Evolutionary conservation across 2,797 vertebrate species (phyloP), one percentile per base, ranked within the genome.

Genomic region (Alectoris magna): DNA sequence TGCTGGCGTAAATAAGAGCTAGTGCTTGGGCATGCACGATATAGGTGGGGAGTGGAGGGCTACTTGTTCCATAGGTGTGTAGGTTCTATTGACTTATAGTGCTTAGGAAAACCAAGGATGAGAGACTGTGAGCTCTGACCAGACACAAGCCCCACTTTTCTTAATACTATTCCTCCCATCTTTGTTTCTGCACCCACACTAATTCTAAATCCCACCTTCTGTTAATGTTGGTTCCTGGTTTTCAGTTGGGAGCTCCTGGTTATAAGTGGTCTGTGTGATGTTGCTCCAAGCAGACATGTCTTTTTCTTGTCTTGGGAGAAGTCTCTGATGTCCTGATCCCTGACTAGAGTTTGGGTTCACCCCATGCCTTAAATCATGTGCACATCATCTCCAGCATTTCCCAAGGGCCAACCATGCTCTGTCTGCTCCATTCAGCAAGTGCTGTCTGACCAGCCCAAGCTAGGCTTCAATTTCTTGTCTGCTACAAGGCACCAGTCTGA

Each of bases 341-440:
- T 48, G 34, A n/a, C 41, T 70, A 1, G 17, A 13, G 22, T 10
- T 36, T 44, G 64, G 58, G 77, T 41, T 87, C 24, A 68, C 22
- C 3, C 0, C 0, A 0, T 39, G 26, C 59, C 78, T 77, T 29
- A 44, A 56, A 64, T 68, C 44, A 49, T 0, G 0, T 64, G 53
- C 67, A 64, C 31, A 21, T 26, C 49, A 72, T 56, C 9, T 58
- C 46, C 23, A 53, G 48, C 2, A 51, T 46, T 80, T 93, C 76
- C 91, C 59, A 16, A 49, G 38, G 39, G 62, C 46, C 79, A 55
- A 24, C 39, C 18, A 9, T 36, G 53, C 49, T 53, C 48, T 26
- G 1, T 46, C 71, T 71, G 38, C 21, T 36, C 41, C 18, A 24
- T 90, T 87, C 46, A 66, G 11, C 34, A 70, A 4, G 2, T 38